Evolutionary conservation across 2,113 vertebrate genomes (phyloP).

Genomic region (Pyrgilauda ruficollis): DNA sequence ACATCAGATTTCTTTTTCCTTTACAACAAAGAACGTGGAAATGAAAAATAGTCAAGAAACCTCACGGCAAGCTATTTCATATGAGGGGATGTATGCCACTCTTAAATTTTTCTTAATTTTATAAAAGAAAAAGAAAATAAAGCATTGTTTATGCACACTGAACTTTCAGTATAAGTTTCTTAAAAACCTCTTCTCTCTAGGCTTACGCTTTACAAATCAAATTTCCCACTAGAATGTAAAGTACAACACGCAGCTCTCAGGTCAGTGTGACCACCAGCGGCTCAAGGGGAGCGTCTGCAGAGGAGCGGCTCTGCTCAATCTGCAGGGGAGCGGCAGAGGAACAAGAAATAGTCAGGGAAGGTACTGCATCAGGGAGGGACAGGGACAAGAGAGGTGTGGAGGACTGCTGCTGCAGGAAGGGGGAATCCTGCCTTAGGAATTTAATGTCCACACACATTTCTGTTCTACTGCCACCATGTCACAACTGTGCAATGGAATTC

Average conservation of each 20-base stretch:
- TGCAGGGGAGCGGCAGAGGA: neutral
- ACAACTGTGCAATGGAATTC: neutral
- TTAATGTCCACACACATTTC: neutral
- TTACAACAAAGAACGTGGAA: neutral
- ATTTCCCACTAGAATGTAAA: neutral
- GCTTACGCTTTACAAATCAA: neutral
- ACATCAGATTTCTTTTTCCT: neutral
- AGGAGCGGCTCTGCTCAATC: neutral
- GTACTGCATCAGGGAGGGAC: neutral
- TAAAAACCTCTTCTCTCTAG: neutral
- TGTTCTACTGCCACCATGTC: neutral
- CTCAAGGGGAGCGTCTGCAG: neutral
- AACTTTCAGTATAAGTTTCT: neutral
- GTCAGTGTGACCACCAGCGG: neutral
- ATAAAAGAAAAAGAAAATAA: neutral
- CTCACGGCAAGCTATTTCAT: neutral
- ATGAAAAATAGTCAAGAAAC: neutral
- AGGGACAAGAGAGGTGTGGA: neutral
- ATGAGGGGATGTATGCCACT: neutral
- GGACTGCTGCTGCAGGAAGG: neutral
- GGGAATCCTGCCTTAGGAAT: neutral
- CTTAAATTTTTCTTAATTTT: neutral
- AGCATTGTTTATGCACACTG: neutral
- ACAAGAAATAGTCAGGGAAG: neutral
- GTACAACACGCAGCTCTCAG: neutral